Conservation (phyloP, 2,888 invertebrate species). For the Stegana nigrithorax region DNA sequence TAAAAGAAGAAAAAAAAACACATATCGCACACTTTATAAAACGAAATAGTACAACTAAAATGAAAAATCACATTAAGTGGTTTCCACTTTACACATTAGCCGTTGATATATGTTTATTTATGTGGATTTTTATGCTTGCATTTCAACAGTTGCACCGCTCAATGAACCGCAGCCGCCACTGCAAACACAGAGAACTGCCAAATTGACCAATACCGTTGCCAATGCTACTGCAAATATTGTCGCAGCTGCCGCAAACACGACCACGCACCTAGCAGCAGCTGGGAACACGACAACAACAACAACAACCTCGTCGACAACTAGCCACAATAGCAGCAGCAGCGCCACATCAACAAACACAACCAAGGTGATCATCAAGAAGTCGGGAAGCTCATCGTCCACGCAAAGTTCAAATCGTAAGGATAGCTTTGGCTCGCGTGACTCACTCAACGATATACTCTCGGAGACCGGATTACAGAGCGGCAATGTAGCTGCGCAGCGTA, state of each 20-base stretch:
- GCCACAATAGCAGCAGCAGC: slow-evolving; percentile 19
- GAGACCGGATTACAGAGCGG: slow-evolving; percentile 66
- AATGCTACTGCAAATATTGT: slow-evolving; percentile 41
- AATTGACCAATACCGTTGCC: slow-evolving; percentile 46
- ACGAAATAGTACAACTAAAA: no score
- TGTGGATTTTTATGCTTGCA: slow-evolving; percentile 27
- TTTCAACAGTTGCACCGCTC: slow-evolving; percentile 61
- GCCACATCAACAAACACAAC: slow-evolving; percentile 59
- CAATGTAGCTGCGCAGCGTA: slow-evolving; percentile 71
- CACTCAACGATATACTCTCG: slow-evolving; percentile 66
- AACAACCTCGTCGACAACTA: slow-evolving; percentile 51
- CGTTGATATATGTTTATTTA: no score
- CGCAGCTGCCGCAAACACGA: slow-evolving; percentile 26
- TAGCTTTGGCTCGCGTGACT: slow-evolving; percentile 67
- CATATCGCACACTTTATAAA: no score
- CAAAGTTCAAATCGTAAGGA: slow-evolving; percentile 63
- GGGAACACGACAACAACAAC: slow-evolving; percentile 39
- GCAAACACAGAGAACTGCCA: slow-evolving; percentile 49
- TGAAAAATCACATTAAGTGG: no score
- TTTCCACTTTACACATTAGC: no score
- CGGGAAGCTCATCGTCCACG: slow-evolving; percentile 55
- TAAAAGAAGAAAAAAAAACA: no score
- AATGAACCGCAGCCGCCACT: slow-evolving; percentile 51
- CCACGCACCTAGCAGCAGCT: slow-evolving; percentile 1
- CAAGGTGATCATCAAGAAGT: slow-evolving; percentile 56